phyloP scores from a whole-genome alignment of 2,888 invertebrate genomes.

The Drosophila lutescens region DNA sequence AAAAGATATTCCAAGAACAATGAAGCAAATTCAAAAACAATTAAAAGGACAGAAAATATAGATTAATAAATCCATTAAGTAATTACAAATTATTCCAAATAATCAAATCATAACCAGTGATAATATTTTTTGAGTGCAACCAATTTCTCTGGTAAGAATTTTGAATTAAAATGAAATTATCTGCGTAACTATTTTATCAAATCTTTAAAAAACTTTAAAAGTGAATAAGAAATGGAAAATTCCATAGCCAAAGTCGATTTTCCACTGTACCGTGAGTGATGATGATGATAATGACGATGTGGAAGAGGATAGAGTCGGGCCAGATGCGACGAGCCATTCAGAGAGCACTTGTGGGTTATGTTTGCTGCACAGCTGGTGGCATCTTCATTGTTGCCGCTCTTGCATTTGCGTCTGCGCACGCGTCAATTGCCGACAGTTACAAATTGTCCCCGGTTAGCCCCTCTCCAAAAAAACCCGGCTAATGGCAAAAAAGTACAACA shows the following conservation, averaged over 20 bases:
- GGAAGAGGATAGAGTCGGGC: slow-evolving; percentile 32
- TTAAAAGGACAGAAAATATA: too few species aligned
- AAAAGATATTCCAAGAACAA: too few species aligned
- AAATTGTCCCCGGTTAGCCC: slow-evolving; percentile 65
- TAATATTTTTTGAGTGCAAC: not conserved
- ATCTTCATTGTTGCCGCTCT: slow-evolving; percentile 48
- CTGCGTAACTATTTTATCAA: not conserved
- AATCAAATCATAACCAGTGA: too few species aligned
- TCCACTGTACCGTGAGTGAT: slow-evolving; percentile 21
- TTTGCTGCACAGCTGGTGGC: slow-evolving; percentile 40
- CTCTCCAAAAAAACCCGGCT: slow-evolving; percentile 45
- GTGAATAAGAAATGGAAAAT: not conserved
- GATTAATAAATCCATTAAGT: too few species aligned
- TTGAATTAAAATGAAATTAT: not conserved
- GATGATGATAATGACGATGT: slow-evolving; percentile 38
- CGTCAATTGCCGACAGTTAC: slow-evolving; percentile 71
- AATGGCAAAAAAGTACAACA: slow-evolving; percentile 45
- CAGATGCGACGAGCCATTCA: slow-evolving; percentile 48
- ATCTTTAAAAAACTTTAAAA: not conserved
- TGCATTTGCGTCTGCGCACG: slow-evolving; percentile 60
- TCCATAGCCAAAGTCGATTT: slow-evolving; percentile 10
- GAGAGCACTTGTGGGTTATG: slow-evolving; percentile 48
- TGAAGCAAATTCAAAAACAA: too few species aligned
- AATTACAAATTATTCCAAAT: too few species aligned
- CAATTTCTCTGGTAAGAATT: not conserved